Conservation (phyloP, 2,797 vertebrate genomes). For the Sparidentex hasta region DNA sequence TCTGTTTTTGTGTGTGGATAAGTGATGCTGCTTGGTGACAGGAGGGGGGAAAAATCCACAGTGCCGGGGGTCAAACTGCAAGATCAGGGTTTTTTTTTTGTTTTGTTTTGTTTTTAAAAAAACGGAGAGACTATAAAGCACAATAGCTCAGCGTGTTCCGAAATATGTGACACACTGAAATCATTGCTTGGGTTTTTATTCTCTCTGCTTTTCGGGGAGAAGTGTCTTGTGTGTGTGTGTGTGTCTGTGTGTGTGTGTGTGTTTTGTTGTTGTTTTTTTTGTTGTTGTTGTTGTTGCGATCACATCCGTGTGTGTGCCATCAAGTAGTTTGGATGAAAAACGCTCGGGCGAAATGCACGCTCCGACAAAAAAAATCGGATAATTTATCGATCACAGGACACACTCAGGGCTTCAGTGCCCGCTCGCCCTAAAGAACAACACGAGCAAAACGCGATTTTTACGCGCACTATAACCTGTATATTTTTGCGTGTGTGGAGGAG, state of each 20-base stretch:
- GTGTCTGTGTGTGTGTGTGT: not conserved
- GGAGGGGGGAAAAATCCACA: conserved; percentile 43
- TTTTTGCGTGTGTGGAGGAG: conserved; percentile 35
- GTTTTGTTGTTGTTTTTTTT: conserved; percentile 33
- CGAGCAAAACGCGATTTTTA: conserved; percentile 60
- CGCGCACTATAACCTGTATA: conserved; percentile 71
- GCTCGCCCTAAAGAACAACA: conserved; percentile 67
- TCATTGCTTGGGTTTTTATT: conserved; percentile 46
- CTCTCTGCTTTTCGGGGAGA: conserved; percentile 37
- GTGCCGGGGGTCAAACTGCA: conserved; percentile 45
- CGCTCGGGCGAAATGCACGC: conserved; percentile 72
- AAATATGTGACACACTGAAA: conserved; percentile 66
- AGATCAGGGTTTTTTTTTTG: conserved; percentile 33
- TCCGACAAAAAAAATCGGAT: conserved; percentile 68
- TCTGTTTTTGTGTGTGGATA: conserved; percentile 21
- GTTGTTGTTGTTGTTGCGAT: conserved; percentile 74
- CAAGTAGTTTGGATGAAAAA: conserved; percentile 72
- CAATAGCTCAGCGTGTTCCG: conserved; percentile 48
- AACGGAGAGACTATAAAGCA: not conserved
- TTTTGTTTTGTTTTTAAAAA: too few species aligned
- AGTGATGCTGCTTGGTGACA: conserved; percentile 80
- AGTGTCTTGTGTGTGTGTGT: conserved; percentile 2
- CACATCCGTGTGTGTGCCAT: conserved; percentile 74
- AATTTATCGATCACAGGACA: conserved; percentile 80
- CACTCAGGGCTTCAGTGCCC: conserved; percentile 61